Conservation (phyloP, 1,140 invertebrate species). For the Drosophila nigromelanica region DNA sequence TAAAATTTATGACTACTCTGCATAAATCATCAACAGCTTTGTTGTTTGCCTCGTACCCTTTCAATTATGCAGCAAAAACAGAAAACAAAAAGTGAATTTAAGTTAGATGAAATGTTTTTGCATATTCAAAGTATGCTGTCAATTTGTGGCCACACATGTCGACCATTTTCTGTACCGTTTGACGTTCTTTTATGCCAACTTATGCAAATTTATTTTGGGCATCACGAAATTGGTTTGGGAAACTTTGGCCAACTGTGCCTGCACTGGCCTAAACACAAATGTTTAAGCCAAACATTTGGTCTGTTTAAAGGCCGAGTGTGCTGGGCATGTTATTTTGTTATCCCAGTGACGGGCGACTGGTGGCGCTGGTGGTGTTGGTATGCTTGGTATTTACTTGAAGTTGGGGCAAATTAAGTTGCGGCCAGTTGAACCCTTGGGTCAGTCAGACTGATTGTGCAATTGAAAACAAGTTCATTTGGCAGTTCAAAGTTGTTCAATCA, state of each 20-base stretch:
- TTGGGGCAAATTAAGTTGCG: conserved; percentile 28
- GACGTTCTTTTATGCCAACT: conserved; percentile 38
- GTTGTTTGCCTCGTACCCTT: conserved; percentile 24
- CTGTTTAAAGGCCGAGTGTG: not conserved
- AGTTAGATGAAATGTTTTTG: conserved; percentile 16
- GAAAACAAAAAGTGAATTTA: conserved; percentile 9
- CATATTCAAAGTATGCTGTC: conserved; percentile 39
- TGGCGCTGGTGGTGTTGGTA: conserved; percentile 2
- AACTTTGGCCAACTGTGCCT: not conserved
- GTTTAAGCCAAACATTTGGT: not conserved
- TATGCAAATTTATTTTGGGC: conserved; percentile 60
- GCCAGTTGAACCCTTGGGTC: conserved; percentile 10
- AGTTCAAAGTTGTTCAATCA: conserved; percentile 11
- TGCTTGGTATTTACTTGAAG: conserved; percentile 10
- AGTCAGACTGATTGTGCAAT: conserved; percentile 32
- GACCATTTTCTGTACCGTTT: conserved; percentile 20
- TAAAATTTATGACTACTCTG: conserved; percentile 60
- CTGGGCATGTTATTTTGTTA: not conserved
- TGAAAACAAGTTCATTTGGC: conserved; percentile 31
- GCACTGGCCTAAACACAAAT: conserved; percentile 1
- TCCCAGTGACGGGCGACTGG: not conserved
- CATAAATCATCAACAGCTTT: conserved; percentile 51
- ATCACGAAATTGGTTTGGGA: conserved; percentile 43
- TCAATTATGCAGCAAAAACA: conserved; percentile 50
- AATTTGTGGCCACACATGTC: conserved; percentile 56